Evolutionary conservation across 1,140 invertebrate species (phyloP).

Genomic region (Leptoteleia sp.): DNA sequence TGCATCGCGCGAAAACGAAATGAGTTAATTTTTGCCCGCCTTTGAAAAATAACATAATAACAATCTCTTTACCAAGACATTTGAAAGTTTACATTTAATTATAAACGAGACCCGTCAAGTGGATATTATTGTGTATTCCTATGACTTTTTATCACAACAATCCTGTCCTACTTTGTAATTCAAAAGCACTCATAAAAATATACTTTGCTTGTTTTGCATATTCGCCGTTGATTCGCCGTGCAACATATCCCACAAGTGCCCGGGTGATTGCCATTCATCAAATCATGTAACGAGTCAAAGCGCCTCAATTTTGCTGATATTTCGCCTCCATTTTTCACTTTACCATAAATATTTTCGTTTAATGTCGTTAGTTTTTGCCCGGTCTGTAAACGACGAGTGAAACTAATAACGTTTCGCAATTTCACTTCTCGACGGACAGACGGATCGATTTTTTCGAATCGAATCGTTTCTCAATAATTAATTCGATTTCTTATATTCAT

Average conservation of each 20-base stretch:
- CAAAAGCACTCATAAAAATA: slow-evolving; percentile 58
- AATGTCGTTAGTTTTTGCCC: not conserved
- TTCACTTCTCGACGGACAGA: not conserved
- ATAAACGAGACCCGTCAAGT: slow-evolving; percentile 50
- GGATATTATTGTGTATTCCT: slow-evolving; percentile 42
- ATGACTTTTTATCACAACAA: slow-evolving; percentile 51
- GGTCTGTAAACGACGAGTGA: not conserved
- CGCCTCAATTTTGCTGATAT: slow-evolving; percentile 6
- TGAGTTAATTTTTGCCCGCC: slow-evolving; percentile 15
- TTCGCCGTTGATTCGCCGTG: slow-evolving; percentile 31
- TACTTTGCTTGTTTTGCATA: slow-evolving; percentile 52
- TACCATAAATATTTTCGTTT: not conserved
- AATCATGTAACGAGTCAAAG: slow-evolving; percentile 36
- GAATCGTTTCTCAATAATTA: slow-evolving; percentile 10
- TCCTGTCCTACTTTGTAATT: slow-evolving; percentile 49
- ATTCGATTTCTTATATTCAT: not conserved
- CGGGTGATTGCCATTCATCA: slow-evolving; percentile 44
- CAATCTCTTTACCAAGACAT: not conserved
- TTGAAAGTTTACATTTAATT: slow-evolving; percentile 41
- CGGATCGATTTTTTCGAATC: not conserved
- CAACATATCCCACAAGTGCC: slow-evolving; percentile 33
- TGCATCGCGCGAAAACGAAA: slow-evolving; percentile 2
- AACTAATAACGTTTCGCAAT: slow-evolving; percentile 2
- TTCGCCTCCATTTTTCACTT: slow-evolving; percentile 9
- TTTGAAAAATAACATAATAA: slow-evolving; percentile 23